Evolutionary conservation across 2,113 vertebrate genomes (phyloP).

Genomic region (Limnothrissa miodon): DNA sequence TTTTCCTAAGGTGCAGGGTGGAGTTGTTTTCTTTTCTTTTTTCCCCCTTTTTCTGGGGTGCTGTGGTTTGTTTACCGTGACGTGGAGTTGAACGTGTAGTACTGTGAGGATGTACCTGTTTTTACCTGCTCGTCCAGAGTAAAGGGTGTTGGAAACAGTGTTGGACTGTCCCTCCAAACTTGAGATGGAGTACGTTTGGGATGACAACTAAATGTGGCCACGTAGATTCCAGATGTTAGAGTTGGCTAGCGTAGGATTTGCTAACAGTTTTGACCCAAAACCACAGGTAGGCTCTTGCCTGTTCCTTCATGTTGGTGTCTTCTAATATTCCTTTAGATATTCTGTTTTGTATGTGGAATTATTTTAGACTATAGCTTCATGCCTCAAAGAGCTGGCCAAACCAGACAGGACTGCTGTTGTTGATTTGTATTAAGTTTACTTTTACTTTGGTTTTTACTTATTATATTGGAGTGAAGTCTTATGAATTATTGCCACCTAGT

Average conservation of each 20-base stretch:
- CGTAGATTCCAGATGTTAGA: neutral
- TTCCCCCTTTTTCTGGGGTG: conserved; percentile 18
- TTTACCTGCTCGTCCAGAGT: neutral
- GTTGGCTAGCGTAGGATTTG: neutral
- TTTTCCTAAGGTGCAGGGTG: neutral
- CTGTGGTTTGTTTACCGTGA: conserved; percentile 25
- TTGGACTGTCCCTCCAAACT: neutral
- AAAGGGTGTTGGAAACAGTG: neutral
- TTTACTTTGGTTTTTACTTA: neutral
- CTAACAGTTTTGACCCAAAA: neutral
- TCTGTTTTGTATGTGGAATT: neutral
- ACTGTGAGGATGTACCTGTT: conserved; percentile 30
- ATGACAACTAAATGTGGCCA: too few species aligned
- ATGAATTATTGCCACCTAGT: neutral
- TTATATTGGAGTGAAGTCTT: neutral
- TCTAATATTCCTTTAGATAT: neutral
- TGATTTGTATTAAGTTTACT: neutral
- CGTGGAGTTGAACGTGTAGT: conserved; percentile 16
- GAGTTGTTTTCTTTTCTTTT: conserved; percentile 18
- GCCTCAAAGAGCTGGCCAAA: neutral
- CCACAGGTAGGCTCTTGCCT: neutral
- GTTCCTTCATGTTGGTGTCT: neutral
- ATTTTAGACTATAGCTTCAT: conserved; percentile 3
- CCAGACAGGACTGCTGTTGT: neutral
- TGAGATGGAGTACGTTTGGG: neutral